Base-by-base conservation (phyloP, 2,797 vertebrate genomes). In the Tenualosa ilisha region DNA sequence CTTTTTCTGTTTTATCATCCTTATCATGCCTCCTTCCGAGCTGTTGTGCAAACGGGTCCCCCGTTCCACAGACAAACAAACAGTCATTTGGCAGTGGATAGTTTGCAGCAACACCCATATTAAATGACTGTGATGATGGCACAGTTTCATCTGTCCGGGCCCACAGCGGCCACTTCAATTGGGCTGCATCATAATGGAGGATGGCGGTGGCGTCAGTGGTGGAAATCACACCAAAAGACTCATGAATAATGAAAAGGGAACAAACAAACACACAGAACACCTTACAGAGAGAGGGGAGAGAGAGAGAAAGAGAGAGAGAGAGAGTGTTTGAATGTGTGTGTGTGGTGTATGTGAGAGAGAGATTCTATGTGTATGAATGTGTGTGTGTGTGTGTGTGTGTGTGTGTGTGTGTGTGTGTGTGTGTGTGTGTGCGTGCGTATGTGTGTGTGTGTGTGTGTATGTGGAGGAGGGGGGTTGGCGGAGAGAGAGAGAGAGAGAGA, bases 221-320 rank as follows among this genome's bases (percentile, higher is more conserved):
- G 17, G n/a, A 54, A 85, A 59, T 72, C 46, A 85, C 24, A 81
- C 51, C 72, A 61, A 51, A 51, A 1, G 81, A 81, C 84, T 85
- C 24, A 43, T 87, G 50, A 84, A 83, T 85, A 88, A 84, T 88
- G 26, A 84, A 84, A 83, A 79, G 12, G 53, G 24, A 24, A 37
- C 24, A 11, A 24, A 81, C 83, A n/a, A 63, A 22, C 83, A n/a
- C n/a, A 24, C 22, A 37, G 20, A 40, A 37, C 40, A 54, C 56
- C n/a, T 68, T 82, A 63, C 81, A 59, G 7, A 8, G 20, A 79
- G 63, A 13, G 20, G n/a, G 2, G 49, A n/a, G 20, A 50, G 31
- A 50, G 79, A 54, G 51, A 82, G 51, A 61, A 0, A 26, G 59
- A 83, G 20, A 53, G 50, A 50, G 49, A 56, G 63, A 75, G 46